Conservation (phyloP, 2,113 vertebrate genomes). For the Lanius collurio region DNA sequence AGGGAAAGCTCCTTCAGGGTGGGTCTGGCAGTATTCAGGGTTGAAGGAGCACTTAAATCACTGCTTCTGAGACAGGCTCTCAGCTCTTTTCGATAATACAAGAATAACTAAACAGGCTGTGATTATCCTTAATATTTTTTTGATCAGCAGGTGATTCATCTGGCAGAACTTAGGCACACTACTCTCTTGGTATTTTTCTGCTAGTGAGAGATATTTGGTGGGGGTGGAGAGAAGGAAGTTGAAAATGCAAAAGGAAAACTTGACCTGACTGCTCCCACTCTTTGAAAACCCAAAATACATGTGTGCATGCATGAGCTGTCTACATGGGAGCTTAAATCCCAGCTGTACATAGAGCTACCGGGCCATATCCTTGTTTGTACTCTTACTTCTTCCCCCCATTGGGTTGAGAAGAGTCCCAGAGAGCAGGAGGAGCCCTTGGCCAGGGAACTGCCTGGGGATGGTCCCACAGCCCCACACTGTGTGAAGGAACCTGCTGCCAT, state of each 20-base stretch:
- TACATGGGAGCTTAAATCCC: neutral
- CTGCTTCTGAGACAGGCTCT: neutral
- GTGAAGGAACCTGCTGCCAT: neutral
- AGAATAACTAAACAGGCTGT: neutral
- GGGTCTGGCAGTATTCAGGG: neutral
- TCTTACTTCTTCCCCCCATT: neutral
- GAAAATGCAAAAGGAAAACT: neutral
- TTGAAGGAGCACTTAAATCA: neutral
- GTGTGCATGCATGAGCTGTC: neutral
- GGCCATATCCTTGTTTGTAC: neutral
- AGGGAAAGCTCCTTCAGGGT: neutral
- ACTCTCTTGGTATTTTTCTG: neutral
- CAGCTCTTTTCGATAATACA: neutral
- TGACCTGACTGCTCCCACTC: neutral
- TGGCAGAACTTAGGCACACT: neutral
- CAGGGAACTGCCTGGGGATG: neutral
- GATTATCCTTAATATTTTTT: neutral
- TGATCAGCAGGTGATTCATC: neutral
- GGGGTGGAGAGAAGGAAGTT: neutral
- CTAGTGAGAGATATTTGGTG: neutral
- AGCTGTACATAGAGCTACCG: neutral
- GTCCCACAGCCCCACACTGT: neutral
- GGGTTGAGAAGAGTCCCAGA: neutral
- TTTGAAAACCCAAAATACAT: neutral
- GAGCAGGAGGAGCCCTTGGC: neutral